Evolutionary conservation across 1,140 invertebrate genomes (phyloP).

Genomic region (Phymorhynchus buccinoides): DNA sequence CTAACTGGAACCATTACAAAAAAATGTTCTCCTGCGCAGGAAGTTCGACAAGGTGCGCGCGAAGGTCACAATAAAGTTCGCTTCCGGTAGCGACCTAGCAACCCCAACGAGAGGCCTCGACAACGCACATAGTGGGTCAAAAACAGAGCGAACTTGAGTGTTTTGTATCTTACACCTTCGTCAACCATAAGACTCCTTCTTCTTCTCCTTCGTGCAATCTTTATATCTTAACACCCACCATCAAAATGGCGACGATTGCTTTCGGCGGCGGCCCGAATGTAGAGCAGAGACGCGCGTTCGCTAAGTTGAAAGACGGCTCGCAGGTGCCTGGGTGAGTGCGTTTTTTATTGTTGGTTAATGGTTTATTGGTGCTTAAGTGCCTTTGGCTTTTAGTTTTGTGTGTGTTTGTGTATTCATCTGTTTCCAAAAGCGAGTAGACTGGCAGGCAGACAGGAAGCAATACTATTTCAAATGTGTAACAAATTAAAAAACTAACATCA

Average conservation of each 20-base stretch:
- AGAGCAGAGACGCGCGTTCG: constrained; percentile 69
- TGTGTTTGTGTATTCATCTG: neutral
- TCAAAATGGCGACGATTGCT: constrained; percentile 70
- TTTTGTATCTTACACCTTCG: too few species aligned
- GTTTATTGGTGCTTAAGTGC: too few species aligned
- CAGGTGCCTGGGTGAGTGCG: constrained; percentile 73
- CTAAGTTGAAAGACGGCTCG: constrained; percentile 68
- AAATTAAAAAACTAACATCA: too few species aligned
- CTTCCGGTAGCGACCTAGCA: constrained; percentile 43
- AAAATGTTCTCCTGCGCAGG: neutral
- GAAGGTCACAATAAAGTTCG: constrained; percentile 8
- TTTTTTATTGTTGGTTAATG: neutral
- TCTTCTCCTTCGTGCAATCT: constrained; percentile 17
- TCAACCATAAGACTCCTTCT: too few species aligned
- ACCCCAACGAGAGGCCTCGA: constrained; percentile 44
- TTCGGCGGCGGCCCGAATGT: constrained; percentile 71
- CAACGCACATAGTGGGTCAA: constrained; percentile 24
- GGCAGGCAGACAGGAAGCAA: too few species aligned
- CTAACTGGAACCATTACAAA: too few species aligned
- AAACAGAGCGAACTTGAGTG: neutral
- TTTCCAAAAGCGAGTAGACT: neutral
- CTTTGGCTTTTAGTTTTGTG: too few species aligned
- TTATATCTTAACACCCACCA: too few species aligned
- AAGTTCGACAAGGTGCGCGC: too few species aligned
- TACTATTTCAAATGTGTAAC: too few species aligned